A percentile compares a stretch with the other conserved stretches of the same genome.
These are phyloP conservation scores for Streptopelia turtur DNA, from an alignment of 2,797 vertebrate genomes.

Conservation along the genomic window DNA sequence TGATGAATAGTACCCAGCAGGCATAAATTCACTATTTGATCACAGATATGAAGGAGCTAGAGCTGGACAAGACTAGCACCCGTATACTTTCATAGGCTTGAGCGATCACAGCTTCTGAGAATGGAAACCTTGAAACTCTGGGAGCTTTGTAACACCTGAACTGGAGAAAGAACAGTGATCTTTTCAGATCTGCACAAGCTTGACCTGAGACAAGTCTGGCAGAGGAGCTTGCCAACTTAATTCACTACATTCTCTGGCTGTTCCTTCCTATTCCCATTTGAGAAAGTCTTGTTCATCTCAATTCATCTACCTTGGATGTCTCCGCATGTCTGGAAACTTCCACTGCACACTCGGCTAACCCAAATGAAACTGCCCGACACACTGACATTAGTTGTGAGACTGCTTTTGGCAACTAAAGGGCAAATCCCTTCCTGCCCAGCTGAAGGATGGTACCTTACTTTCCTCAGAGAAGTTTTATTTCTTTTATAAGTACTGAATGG, in stretches of 20 bases:
- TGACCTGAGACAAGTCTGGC: neutral
- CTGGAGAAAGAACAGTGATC: neutral
- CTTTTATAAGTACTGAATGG: neutral
- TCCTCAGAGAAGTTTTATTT: neutral
- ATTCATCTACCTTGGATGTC: neutral
- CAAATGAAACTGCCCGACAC: neutral
- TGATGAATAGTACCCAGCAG: neutral
- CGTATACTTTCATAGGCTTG: neutral
- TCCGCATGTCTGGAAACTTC: neutral
- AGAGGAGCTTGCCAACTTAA: neutral
- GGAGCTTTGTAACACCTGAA: neutral
- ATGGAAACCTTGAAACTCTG: neutral
- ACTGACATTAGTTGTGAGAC: neutral
- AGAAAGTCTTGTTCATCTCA: neutral
- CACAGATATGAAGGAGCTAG: neutral
- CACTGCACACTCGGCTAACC: neutral
- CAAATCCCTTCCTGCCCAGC: neutral
- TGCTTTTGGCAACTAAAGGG: neutral
- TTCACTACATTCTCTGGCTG: neutral
- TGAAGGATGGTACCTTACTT: neutral
- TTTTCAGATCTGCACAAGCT: neutral
- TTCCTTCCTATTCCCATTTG: neutral
- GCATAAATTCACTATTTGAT: neutral
- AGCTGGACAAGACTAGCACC: neutral
- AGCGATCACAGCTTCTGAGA: neutral